Conservation (phyloP, 2,797 vertebrate genomes). For the Psittacula derbiana region DNA sequence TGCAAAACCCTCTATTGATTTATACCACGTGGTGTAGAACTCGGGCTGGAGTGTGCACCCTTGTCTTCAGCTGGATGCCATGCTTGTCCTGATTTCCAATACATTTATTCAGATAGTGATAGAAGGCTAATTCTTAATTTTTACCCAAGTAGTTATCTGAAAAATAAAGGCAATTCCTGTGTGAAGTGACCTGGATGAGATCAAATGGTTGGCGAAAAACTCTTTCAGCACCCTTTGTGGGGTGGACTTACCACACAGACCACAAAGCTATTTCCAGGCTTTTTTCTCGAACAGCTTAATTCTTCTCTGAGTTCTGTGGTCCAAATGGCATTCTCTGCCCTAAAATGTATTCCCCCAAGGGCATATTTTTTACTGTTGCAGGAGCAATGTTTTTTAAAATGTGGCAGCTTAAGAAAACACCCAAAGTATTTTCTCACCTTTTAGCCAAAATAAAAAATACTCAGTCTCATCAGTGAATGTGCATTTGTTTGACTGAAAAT, state of each 20-base stretch:
- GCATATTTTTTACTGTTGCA: not conserved
- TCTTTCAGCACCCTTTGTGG: not conserved
- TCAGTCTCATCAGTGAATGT: not conserved
- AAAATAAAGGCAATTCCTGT: not conserved
- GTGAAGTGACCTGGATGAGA: not conserved
- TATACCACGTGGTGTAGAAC: not conserved
- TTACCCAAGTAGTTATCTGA: not conserved
- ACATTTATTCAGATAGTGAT: not conserved
- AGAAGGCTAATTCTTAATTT: not conserved
- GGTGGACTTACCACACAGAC: accelerated
- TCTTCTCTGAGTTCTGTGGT: not conserved
- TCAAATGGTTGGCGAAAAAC: not conserved
- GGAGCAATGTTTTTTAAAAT: not conserved
- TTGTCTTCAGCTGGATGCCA: not conserved
- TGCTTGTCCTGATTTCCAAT: not conserved
- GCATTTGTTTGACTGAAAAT: not conserved
- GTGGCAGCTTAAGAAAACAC: accelerated
- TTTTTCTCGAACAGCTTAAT: not conserved
- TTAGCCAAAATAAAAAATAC: not conserved
- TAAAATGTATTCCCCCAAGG: not conserved
- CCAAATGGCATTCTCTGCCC: not conserved
- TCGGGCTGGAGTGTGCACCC: not conserved
- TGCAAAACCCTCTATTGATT: not conserved
- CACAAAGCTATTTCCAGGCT: not conserved
- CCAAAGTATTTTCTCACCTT: not conserved